These are phyloP conservation scores for Liolophura sinensis DNA, from an alignment of 1,140 invertebrate species.

Conservation along the genomic window DNA sequence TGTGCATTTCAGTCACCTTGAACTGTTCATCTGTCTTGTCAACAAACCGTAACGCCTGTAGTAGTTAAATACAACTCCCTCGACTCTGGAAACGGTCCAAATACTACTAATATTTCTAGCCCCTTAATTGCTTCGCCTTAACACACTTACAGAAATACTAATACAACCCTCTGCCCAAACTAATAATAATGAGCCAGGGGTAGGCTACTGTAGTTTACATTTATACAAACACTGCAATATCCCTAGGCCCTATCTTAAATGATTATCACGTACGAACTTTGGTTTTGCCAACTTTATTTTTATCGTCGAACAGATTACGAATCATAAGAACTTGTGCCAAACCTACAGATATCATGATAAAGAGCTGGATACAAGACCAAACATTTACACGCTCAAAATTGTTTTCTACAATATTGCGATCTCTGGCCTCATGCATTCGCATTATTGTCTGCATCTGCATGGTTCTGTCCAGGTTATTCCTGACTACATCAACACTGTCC, in stretches of 20 bases:
- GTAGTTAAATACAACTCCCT: too few relatives aligned
- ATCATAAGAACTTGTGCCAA: conserved; percentile 69
- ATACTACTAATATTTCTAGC: too few relatives aligned
- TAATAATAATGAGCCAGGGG: too few relatives aligned
- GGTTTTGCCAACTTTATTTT: conserved; percentile 51
- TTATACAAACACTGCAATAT: background rate
- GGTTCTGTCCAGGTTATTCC: conserved; percentile 67
- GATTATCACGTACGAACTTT: conserved; percentile 31
- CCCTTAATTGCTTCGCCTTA: too few relatives aligned
- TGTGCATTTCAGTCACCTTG: too few relatives aligned
- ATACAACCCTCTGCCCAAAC: too few relatives aligned
- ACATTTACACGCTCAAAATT: conserved; percentile 74
- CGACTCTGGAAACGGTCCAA: too few relatives aligned
- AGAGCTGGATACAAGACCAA: conserved; percentile 73
- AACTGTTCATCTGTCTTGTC: too few relatives aligned
- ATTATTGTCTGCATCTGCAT: conserved; percentile 73
- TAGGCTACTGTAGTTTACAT: too few relatives aligned
- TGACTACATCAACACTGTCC: conserved; percentile 66
- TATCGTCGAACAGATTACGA: conserved; percentile 71
- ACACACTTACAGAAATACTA: too few relatives aligned
- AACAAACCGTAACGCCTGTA: too few relatives aligned
- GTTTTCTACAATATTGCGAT: conserved; percentile 77
- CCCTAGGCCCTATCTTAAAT: background rate
- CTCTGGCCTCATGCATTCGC: conserved; percentile 74
- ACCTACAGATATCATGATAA: conserved; percentile 73